A percentile compares a stretch with the other conserved stretches of the same genome.
Evolutionary conservation across 2,797 vertebrate genomes (phyloP).

Genomic region (Rachycentron canadum): DNA sequence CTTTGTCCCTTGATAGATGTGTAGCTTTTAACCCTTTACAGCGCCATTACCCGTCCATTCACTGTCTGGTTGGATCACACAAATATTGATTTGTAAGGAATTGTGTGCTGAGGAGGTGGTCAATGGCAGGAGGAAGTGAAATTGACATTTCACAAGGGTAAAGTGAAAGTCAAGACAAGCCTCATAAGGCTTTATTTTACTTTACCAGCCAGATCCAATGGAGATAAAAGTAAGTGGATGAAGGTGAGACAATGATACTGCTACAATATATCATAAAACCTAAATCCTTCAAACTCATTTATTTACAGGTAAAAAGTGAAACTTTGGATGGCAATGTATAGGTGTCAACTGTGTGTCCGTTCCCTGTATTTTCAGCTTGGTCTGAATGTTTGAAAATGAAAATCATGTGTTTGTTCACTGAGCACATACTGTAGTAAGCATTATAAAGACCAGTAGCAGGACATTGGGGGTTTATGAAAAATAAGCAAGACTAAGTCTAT

Average conservation of each 20-base stretch:
- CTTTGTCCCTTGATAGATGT: constrained; percentile 48
- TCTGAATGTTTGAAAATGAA: constrained; percentile 4
- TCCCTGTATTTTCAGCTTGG: neutral
- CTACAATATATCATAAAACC: neutral
- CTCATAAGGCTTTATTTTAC: constrained; percentile 14
- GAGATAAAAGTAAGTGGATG: constrained; percentile 33
- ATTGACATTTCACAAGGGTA: constrained; percentile 57
- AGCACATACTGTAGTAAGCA: neutral
- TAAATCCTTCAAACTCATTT: neutral
- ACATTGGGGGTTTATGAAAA: neutral
- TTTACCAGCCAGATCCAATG: constrained; percentile 17
- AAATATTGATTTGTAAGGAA: constrained; percentile 55
- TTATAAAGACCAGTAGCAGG: constrained; percentile 6
- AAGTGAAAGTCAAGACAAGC: constrained; percentile 19
- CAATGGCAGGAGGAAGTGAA: constrained; percentile 39
- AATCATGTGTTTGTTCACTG: constrained; percentile 24
- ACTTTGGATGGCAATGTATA: neutral
- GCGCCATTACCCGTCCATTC: constrained; percentile 22
- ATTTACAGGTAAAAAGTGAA: neutral
- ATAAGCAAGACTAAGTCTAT: neutral
- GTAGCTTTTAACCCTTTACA: constrained; percentile 56
- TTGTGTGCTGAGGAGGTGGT: constrained; percentile 32
- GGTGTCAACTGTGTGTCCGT: neutral
- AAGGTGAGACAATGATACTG: constrained; percentile 22
- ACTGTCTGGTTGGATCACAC: constrained; percentile 38